Evolutionary conservation across 1,140 invertebrate genomes (phyloP).

Genomic region (Cherax destructor): DNA sequence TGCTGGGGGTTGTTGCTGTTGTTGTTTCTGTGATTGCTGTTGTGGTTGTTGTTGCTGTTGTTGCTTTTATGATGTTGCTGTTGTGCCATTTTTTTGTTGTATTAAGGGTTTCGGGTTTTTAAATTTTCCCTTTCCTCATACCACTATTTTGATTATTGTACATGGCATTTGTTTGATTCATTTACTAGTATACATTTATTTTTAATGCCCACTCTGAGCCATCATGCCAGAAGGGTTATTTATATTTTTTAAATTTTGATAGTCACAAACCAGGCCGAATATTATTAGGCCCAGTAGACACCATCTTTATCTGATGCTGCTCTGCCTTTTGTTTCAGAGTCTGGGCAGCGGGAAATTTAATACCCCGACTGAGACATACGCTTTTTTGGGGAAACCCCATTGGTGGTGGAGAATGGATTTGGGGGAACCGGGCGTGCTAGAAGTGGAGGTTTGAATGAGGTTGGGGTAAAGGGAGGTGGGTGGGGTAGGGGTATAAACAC

Average conservation of each 20-base stretch:
- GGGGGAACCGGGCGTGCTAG: conserved; percentile 57
- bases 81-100: conserved; percentile 42
- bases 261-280: conserved; percentile 60
- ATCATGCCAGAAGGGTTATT: conserved; percentile 56
- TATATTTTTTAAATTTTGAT: conserved; percentile 62
- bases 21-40: conserved; percentile 56
- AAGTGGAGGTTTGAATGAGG: conserved; percentile 64
- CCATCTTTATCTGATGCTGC: conserved; percentile 90
- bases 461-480: conserved; percentile 69
- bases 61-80: conserved; percentile 51
- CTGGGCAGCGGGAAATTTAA: conserved; percentile 90
- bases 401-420: conserved; percentile 54
- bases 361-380: conserved; percentile 57
- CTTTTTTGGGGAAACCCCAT: conserved; percentile 61
- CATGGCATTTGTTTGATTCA: conserved; percentile 65
- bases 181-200: conserved; percentile 66
- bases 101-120: conserved; percentile 60
- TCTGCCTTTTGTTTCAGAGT: conserved; percentile 97
- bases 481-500: conserved; percentile 71
- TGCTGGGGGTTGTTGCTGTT: conserved; percentile 58
- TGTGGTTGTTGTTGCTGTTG: conserved; percentile 56
- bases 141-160: conserved; percentile 68
- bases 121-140: conserved; percentile 66
- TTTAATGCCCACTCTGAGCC: conserved; percentile 49
- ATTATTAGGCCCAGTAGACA: conserved; percentile 55